Evolutionary conservation across 2,797 vertebrate genomes (phyloP).

Genomic region (Muraenolepis orangiensis): DNA sequence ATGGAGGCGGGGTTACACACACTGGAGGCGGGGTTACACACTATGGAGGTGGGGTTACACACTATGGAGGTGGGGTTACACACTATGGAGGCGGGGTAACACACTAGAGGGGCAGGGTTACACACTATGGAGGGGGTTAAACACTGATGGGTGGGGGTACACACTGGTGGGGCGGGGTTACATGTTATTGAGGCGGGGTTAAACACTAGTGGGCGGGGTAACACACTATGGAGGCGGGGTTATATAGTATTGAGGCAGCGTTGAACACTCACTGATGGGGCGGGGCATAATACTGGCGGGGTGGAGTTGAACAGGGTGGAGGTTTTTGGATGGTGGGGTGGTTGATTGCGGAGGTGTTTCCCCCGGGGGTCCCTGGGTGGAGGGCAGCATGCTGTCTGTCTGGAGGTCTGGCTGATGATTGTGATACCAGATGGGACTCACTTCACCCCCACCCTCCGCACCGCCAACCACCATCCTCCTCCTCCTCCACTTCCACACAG

Average conservation of each 20-base stretch:
- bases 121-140: background rate
- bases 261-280: no score
- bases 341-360: no score
- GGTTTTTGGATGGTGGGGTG: background rate
- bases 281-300: no score
- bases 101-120: constrained; percentile 75
- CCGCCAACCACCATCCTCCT: no score
- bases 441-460: constrained; percentile 30
- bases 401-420: constrained; percentile 57
- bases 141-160: no score
- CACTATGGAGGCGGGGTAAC: no score
- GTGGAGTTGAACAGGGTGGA: no score
- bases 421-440: constrained; percentile 71
- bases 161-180: background rate
- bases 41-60: background rate
- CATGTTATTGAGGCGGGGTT: no score
- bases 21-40: background rate
- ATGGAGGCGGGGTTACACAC: constrained; percentile 67
- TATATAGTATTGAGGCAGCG: background rate
- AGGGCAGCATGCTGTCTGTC: constrained; percentile 41
- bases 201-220: constrained; percentile 67
- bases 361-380: constrained; percentile 6
- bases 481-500: constrained; percentile 51
- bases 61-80: no score
- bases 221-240: background rate